Evolutionary conservation across 2,888 invertebrate species (phyloP).

Genomic region (Ochropleura leucogaster): DNA sequence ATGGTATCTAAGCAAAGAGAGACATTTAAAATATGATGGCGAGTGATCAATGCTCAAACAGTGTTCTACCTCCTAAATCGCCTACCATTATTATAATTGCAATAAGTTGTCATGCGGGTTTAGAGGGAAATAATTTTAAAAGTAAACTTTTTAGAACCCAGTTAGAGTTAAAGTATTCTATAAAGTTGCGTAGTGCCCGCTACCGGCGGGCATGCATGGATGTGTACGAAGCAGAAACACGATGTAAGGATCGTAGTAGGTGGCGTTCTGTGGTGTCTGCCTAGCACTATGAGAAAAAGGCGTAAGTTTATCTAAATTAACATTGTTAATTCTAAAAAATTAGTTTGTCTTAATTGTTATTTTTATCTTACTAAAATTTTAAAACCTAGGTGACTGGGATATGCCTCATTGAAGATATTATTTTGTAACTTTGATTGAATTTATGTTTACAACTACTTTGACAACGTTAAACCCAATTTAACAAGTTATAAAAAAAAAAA

Average conservation of each 20-base stretch:
- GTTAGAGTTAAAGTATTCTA: too few species aligned
- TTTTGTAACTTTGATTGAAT: not conserved
- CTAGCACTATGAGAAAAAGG: too few species aligned
- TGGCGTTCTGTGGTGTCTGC: too few species aligned
- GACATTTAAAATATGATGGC: not conserved
- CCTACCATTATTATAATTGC: slow-evolving; percentile 4
- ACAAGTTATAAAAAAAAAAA: not conserved
- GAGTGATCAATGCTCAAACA: not conserved
- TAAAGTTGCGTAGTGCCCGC: too few species aligned
- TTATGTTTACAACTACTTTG: too few species aligned
- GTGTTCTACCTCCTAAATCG: not conserved
- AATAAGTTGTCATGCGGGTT: not conserved
- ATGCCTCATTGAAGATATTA: not conserved
- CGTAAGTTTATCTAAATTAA: too few species aligned
- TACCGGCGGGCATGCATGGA: too few species aligned
- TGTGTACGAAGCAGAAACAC: too few species aligned
- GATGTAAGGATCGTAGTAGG: too few species aligned
- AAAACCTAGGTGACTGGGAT: not conserved
- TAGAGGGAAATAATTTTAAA: not conserved
- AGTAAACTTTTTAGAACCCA: too few species aligned
- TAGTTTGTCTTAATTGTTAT: not conserved
- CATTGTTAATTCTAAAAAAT: not conserved
- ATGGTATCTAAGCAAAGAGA: not conserved
- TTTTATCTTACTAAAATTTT: not conserved
- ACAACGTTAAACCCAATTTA: not conserved